Evolutionary conservation across 2,797 vertebrate genomes (phyloP).

Genomic region (Lateolabrax maculatus): DNA sequence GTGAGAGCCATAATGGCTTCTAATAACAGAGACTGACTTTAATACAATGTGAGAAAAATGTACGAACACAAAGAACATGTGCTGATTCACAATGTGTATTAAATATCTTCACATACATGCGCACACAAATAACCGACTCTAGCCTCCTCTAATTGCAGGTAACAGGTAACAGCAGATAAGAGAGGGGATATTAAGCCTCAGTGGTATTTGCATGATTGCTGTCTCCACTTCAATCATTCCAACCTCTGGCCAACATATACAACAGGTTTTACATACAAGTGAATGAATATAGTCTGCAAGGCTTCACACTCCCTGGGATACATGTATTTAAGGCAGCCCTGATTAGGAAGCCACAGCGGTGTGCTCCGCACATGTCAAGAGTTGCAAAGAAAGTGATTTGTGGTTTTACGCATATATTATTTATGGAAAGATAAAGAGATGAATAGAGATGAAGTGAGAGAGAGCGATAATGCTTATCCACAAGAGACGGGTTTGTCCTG

Average conservation of each 20-base stretch:
- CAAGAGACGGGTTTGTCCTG: conserved; percentile 42
- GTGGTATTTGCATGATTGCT: conserved; percentile 36
- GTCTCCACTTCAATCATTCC: conserved; percentile 25
- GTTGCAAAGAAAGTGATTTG: conserved; percentile 52
- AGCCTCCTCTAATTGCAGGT: neutral
- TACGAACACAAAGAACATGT: neutral
- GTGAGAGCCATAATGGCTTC: conserved; percentile 3
- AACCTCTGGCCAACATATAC: neutral
- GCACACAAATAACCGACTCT: neutral
- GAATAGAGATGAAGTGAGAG: conserved; percentile 55
- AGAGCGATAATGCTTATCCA: conserved; percentile 43
- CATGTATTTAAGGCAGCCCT: conserved; percentile 13
- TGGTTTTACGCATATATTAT: conserved; percentile 64
- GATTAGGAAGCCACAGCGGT: conserved; percentile 38
- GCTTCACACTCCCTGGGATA: neutral
- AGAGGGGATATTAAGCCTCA: neutral
- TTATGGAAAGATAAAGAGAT: conserved; percentile 60
- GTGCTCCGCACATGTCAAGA: conserved; percentile 39
- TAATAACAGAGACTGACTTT: neutral
- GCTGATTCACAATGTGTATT: neutral
- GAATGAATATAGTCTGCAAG: neutral
- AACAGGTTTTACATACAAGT: neutral
- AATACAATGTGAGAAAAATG: conserved; percentile 2
- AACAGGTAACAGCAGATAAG: neutral
- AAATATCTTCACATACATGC: neutral